A percentile compares a stretch with the other conserved stretches of the same genome.
Conservation (phyloP, 2,888 invertebrate genomes). For the Cheilosia scutellata region DNA sequence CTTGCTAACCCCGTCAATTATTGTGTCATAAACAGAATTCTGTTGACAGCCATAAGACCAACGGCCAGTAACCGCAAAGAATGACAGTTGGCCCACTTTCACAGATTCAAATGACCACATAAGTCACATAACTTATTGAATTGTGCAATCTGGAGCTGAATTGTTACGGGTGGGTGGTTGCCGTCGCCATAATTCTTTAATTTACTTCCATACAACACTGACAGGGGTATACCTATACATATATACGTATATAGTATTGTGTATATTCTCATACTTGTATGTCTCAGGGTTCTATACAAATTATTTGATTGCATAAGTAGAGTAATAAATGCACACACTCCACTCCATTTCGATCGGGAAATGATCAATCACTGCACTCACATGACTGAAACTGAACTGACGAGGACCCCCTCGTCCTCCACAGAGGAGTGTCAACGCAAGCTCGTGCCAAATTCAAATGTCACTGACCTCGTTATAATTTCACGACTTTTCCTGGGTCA, state of each 20-base stretch:
- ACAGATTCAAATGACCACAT: constrained; percentile 73
- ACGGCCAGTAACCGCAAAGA: constrained; percentile 55
- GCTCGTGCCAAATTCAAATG: constrained; percentile 73
- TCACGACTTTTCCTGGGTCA: constrained; percentile 83
- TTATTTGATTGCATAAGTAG: constrained; percentile 60
- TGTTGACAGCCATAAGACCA: constrained; percentile 38
- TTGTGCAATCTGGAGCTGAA: constrained; percentile 68
- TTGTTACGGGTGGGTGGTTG: constrained; percentile 73
- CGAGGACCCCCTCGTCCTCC: constrained; percentile 9
- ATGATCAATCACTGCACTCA: constrained; percentile 44
- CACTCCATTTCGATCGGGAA: constrained; percentile 35
- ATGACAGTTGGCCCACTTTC: constrained; percentile 74
- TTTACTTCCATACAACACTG: constrained; percentile 40
- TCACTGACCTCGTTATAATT: constrained; percentile 79
- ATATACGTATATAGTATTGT: background rate
- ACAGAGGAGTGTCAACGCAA: constrained; percentile 64
- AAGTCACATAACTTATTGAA: constrained; percentile 73
- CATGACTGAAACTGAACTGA: background rate
- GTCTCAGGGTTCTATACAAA: constrained; percentile 42
- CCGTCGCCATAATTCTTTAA: constrained; percentile 62
- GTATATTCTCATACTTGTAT: background rate
- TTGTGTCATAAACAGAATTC: constrained; percentile 49
- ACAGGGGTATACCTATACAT: background rate
- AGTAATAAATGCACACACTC: constrained; percentile 12
- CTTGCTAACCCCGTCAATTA: constrained; percentile 37